Conservation (phyloP, 2,797 vertebrate genomes). For the Acanthurus lineatus region DNA sequence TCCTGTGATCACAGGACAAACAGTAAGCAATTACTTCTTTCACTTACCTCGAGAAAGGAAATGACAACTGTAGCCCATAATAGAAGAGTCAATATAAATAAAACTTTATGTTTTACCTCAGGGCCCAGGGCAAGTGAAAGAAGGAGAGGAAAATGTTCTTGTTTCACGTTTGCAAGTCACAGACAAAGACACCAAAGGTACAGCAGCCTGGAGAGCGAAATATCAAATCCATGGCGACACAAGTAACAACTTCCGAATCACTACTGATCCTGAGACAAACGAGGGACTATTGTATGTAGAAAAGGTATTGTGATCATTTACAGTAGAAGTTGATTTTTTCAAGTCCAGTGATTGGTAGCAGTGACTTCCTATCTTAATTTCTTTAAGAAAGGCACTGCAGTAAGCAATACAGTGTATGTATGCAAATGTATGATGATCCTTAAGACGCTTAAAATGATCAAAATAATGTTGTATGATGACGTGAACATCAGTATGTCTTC, state of each 20-base stretch:
- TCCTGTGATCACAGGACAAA: slow-evolving; percentile 68
- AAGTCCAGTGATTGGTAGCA: neutral
- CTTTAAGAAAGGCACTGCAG: too few relatives aligned
- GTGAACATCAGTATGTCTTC: neutral
- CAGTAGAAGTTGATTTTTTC: neutral
- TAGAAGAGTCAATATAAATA: neutral
- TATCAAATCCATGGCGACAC: slow-evolving; percentile 75
- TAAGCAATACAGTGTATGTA: too few relatives aligned
- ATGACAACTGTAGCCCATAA: neutral
- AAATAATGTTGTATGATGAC: neutral
- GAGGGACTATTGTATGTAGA: slow-evolving; percentile 80
- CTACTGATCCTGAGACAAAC: slow-evolving; percentile 80
- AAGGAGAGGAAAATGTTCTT: slow-evolving; percentile 66
- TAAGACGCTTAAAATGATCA: too few relatives aligned
- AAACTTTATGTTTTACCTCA: slow-evolving; percentile 32
- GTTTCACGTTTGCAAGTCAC: slow-evolving; percentile 72
- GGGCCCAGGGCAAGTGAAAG: slow-evolving; percentile 71
- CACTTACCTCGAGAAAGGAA: neutral
- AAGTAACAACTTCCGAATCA: slow-evolving; percentile 71
- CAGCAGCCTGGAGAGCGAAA: slow-evolving; percentile 77
- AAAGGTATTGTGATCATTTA: slow-evolving; percentile 74
- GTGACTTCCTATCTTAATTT: too few relatives aligned
- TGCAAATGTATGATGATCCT: too few relatives aligned
- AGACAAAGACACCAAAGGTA: slow-evolving; percentile 73
- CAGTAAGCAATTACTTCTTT: slow-evolving; percentile 59